Evolutionary conservation across 2,797 vertebrate genomes (phyloP).

Genomic region (Hemibagrus guttatus): DNA sequence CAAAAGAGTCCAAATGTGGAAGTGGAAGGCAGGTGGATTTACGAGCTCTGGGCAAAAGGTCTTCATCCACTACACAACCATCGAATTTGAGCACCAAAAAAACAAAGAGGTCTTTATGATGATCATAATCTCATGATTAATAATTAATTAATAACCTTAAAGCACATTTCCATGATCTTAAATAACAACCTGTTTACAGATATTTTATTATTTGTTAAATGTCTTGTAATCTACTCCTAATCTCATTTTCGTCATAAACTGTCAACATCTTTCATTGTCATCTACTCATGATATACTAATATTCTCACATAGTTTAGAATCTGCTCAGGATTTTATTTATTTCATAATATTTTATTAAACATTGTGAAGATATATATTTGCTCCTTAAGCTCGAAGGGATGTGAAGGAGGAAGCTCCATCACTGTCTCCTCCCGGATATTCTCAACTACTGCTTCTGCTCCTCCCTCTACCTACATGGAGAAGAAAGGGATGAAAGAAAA

Average conservation of each 20-base stretch:
- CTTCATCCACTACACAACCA: constrained; percentile 81
- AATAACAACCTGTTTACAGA: background rate
- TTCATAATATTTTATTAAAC: background rate
- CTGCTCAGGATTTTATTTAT: background rate
- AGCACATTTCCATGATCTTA: background rate
- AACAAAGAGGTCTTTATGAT: constrained; percentile 82
- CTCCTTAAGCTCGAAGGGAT: constrained; percentile 66
- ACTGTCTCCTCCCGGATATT: constrained; percentile 83
- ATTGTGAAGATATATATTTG: background rate
- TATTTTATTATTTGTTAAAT: background rate
- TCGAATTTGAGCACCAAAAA: constrained; percentile 93
- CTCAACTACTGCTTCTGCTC: constrained; percentile 51
- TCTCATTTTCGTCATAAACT: background rate
- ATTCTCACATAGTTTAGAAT: background rate
- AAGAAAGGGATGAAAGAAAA: constrained; percentile 91
- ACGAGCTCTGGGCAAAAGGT: constrained; percentile 76
- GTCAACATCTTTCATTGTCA: background rate
- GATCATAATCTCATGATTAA: constrained; percentile 56
- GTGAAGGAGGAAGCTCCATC: constrained; percentile 64
- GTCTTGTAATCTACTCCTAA: background rate
- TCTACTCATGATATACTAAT: background rate
- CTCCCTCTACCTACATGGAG: constrained; percentile 75
- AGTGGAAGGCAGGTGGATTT: constrained; percentile 69
- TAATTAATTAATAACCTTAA: background rate
- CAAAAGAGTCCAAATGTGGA: constrained; percentile 84